Percentiles rank a stretch among this genome's conserved stretches.
These are phyloP conservation scores for Phyllotis vaccarum DNA, from an alignment of 2,797 vertebrate genomes.

Conservation along the genomic window DNA sequence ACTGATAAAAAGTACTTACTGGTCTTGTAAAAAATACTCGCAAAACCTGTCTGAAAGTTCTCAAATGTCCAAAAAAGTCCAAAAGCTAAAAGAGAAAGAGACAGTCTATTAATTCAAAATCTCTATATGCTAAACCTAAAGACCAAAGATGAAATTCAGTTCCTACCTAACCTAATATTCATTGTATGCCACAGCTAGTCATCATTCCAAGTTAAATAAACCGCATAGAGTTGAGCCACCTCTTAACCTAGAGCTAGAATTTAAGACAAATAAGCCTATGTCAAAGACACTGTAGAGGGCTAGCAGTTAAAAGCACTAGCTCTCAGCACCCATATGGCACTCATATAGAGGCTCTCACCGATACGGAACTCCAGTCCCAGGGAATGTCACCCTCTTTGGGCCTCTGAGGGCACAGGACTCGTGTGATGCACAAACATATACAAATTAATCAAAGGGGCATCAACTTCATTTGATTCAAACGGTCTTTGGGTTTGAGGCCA, in stretches of 20 bases:
- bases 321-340: background rate
- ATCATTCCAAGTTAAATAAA: slow-evolving; percentile 50
- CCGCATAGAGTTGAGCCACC: slow-evolving; percentile 41
- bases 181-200: slow-evolving; percentile 11
- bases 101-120: slow-evolving; percentile 53
- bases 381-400: background rate
- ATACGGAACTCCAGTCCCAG: background rate
- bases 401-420: background rate
- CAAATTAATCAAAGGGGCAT: background rate
- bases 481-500: background rate
- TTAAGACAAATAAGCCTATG: slow-evolving; percentile 25
- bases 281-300: background rate
- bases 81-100: slow-evolving; percentile 91
- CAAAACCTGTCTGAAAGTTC: slow-evolving; percentile 91
- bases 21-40: slow-evolving; percentile 91
- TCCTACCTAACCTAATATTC: slow-evolving; percentile 21
- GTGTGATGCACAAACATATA: background rate
- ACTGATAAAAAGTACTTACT: slow-evolving; percentile 86
- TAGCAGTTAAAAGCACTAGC: background rate
- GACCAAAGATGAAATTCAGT: slow-evolving; percentile 50
- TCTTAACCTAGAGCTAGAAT: slow-evolving; percentile 46
- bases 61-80: slow-evolving; percentile 93
- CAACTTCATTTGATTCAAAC: slow-evolving; percentile 29
- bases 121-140: slow-evolving; percentile 42
- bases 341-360: background rate